Evolutionary conservation across 2,888 invertebrate species (phyloP).

Genomic region (Pristionchus entomophagus): DNA sequence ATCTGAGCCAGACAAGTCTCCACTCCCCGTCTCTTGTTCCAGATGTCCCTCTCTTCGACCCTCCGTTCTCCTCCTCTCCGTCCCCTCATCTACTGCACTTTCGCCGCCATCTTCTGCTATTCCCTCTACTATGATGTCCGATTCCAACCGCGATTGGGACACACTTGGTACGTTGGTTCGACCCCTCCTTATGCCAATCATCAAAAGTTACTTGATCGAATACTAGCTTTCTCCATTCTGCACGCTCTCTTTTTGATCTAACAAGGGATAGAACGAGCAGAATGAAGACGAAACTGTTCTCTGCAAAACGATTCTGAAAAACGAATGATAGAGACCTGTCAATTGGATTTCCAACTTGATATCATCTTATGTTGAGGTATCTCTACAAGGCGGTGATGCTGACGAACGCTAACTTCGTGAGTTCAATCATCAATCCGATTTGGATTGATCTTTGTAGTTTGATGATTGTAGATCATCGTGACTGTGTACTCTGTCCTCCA

Average conservation of each 20-base stretch:
- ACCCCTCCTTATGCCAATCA: too few relatives aligned
- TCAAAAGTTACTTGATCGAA: too few relatives aligned
- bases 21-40: too few relatives aligned
- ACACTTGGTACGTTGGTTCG: constrained; percentile 61
- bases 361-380: too few relatives aligned
- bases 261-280: too few relatives aligned
- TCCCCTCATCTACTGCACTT: constrained; percentile 37
- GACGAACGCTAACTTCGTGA: constrained; percentile 73
- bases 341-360: too few relatives aligned
- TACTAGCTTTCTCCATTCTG: too few relatives aligned
- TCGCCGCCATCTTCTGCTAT: constrained; percentile 61
- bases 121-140: constrained; percentile 69
- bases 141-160: constrained; percentile 67
- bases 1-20: too few relatives aligned
- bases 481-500: constrained; percentile 64
- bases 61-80: constrained; percentile 17
- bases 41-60: not conserved
- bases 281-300: too few relatives aligned
- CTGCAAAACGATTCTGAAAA: too few relatives aligned
- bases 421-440: constrained; percentile 40
- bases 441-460: not conserved
- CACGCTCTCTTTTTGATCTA: too few relatives aligned
- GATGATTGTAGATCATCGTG: constrained; percentile 56
- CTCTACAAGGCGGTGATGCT: constrained; percentile 74
- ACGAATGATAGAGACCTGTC: too few relatives aligned